Conservation (phyloP, 2,888 invertebrate genomes). For the Spodoptera exigua region DNA sequence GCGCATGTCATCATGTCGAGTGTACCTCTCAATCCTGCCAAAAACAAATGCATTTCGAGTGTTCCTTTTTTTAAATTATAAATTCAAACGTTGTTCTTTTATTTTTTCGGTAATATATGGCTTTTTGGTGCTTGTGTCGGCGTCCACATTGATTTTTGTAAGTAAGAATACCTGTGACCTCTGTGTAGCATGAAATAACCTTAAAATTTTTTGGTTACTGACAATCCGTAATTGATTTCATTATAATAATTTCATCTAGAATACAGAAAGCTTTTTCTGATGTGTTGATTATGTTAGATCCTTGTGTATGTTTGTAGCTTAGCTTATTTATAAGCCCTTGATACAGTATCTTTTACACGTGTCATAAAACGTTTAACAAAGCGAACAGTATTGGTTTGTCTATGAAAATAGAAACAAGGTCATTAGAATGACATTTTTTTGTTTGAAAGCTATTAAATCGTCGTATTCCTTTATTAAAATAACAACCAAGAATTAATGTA, state of each 20-base stretch:
- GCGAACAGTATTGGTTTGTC: slow-evolving; percentile 16
- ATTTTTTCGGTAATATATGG: slow-evolving; percentile 23
- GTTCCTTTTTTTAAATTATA: slow-evolving; percentile 48
- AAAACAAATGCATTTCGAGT: slow-evolving; percentile 71
- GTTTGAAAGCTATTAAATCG: not conserved
- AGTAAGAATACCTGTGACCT: slow-evolving; percentile 48
- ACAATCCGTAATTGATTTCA: slow-evolving; percentile 55
- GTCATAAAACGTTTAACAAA: slow-evolving; percentile 32
- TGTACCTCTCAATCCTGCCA: slow-evolving; percentile 66
- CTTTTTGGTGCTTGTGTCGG: slow-evolving; percentile 42
- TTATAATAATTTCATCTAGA: slow-evolving; percentile 49
- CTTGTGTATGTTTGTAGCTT: slow-evolving; percentile 22
- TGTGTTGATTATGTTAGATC: slow-evolving; percentile 27
- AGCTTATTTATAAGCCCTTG: slow-evolving; percentile 16
- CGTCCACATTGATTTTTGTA: slow-evolving; percentile 43
- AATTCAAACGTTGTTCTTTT: slow-evolving; percentile 43
- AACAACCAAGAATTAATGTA: not conserved
- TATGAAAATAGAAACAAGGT: slow-evolving; percentile 24
- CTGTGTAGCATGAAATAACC: slow-evolving; percentile 42
- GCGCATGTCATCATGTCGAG: slow-evolving; percentile 75
- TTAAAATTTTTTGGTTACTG: slow-evolving; percentile 54
- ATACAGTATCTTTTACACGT: slow-evolving; percentile 29
- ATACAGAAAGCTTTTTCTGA: slow-evolving; percentile 37
- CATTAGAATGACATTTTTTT: not conserved
- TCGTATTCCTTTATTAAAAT: not conserved